Evolutionary conservation across 2,888 invertebrate species (phyloP).

Genomic region (Pantelozetes paolii): DNA sequence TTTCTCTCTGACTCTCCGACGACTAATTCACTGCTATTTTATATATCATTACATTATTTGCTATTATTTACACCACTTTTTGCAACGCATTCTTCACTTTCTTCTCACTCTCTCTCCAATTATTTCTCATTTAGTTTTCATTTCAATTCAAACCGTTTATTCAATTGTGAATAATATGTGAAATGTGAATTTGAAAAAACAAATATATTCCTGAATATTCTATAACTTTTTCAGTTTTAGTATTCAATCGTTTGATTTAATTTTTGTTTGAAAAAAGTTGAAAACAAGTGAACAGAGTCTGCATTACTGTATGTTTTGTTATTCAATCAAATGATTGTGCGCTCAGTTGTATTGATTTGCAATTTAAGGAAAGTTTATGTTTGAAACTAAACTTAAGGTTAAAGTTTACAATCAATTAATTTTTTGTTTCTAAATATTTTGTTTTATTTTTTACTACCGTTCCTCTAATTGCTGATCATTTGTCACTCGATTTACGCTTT

Average conservation of each 20-base stretch:
- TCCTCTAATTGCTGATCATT: too few relatives aligned
- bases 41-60: background rate
- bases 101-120: background rate
- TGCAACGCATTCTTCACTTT: conserved; percentile 8
- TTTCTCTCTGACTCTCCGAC: conserved; percentile 26
- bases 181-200: too few relatives aligned
- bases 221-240: too few relatives aligned
- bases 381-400: background rate
- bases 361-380: background rate
- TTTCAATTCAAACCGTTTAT: too few relatives aligned
- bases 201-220: too few relatives aligned
- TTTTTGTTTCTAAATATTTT: background rate
- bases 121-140: background rate
- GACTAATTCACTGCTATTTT: background rate
- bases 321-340: conserved; percentile 20
- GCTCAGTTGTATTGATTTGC: background rate
- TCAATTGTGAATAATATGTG: too few relatives aligned
- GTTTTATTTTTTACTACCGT: background rate
- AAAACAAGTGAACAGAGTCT: background rate
- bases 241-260: too few relatives aligned
- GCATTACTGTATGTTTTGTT: background rate
- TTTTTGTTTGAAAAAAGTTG: conserved; percentile 3
- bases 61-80: conserved; percentile 24
- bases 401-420: background rate
- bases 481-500: conserved; percentile 6